A percentile compares a stretch with the other conserved stretches of the same genome.
Evolutionary conservation across 2,888 invertebrate genomes (phyloP).

Genomic region (Lasioglossum villosulum): DNA sequence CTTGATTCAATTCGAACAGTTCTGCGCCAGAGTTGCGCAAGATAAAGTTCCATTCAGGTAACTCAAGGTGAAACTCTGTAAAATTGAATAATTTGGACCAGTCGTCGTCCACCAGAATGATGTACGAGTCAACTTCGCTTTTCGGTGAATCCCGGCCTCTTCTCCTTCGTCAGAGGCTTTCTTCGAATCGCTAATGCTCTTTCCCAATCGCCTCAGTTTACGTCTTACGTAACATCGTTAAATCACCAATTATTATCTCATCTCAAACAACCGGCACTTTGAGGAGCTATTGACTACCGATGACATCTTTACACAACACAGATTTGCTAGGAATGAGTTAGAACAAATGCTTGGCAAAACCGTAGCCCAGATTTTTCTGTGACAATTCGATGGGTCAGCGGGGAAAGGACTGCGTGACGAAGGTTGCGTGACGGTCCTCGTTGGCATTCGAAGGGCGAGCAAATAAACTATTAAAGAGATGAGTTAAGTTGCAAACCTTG

Average conservation of each 20-base stretch:
- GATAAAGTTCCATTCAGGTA: slow-evolving; percentile 17
- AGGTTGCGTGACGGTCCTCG: background rate
- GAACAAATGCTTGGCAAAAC: background rate
- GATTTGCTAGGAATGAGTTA: background rate
- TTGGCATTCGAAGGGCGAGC: slow-evolving; percentile 15
- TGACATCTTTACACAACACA: too few species aligned
- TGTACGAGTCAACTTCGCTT: background rate
- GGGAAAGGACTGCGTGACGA: background rate
- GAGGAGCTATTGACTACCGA: background rate
- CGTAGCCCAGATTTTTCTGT: background rate
- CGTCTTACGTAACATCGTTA: background rate
- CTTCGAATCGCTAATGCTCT: background rate
- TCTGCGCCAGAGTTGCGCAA: slow-evolving; percentile 36
- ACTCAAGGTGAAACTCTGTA: background rate
- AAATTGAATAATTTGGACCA: background rate
- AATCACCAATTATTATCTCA: background rate
- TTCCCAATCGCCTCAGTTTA: background rate
- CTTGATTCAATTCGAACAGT: slow-evolving; percentile 55
- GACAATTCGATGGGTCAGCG: background rate
- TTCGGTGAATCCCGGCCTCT: background rate
- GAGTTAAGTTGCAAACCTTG: slow-evolving; percentile 60
- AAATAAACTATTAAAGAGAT: background rate
- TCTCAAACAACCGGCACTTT: background rate
- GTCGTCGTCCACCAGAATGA: too few species aligned
- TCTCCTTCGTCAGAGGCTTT: background rate